These are phyloP conservation scores for Conus ventricosus DNA, from an alignment of 1,140 invertebrate genomes.

Conservation along the genomic window DNA sequence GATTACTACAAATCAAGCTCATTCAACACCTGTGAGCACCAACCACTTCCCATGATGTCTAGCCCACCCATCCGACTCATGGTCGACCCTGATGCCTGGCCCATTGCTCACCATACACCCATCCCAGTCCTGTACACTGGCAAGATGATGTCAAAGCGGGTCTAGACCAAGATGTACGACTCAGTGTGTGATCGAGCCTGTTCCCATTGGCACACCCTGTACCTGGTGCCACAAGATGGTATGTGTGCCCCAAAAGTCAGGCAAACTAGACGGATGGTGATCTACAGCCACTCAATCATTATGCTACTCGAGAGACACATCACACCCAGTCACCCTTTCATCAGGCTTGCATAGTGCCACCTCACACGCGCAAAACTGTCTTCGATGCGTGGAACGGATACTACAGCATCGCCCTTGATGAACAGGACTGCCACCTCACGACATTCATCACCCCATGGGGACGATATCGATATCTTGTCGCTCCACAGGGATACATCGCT, in stretches of 20 bases:
- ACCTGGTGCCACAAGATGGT: slow-evolving; percentile 55
- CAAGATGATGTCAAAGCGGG: slow-evolving; percentile 44
- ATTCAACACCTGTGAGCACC: slow-evolving; percentile 58
- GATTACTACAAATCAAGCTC: slow-evolving; percentile 46
- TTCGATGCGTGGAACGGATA: slow-evolving; percentile 19
- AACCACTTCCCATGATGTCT: slow-evolving; percentile 46
- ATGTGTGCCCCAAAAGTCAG: slow-evolving; percentile 47
- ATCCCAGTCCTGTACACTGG: slow-evolving; percentile 50
- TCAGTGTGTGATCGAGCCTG: slow-evolving; percentile 46
- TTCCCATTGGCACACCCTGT: slow-evolving; percentile 46
- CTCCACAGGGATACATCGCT: slow-evolving; percentile 16
- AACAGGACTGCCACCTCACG: slow-evolving; percentile 30
- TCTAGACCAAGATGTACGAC: slow-evolving; percentile 50
- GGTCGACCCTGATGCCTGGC: slow-evolving; percentile 42
- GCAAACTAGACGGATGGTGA: slow-evolving; percentile 44
- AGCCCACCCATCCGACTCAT: slow-evolving; percentile 42
- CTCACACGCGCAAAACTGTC: slow-evolving; percentile 41
- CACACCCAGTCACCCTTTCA: slow-evolving; percentile 20
- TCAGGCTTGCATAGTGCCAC: slow-evolving; percentile 43
- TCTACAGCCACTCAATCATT: slow-evolving; percentile 37
- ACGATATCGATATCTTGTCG: slow-evolving; percentile 48
- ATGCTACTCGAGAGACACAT: slow-evolving; percentile 7
- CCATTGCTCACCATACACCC: slow-evolving; percentile 35
- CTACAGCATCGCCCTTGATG: slow-evolving; percentile 45
- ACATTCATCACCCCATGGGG: neutral